Evolutionary conservation across 1,140 invertebrate species (phyloP), one percentile per base, ranked within the genome.

Genomic region (Leptinotarsa defecta): DNA sequence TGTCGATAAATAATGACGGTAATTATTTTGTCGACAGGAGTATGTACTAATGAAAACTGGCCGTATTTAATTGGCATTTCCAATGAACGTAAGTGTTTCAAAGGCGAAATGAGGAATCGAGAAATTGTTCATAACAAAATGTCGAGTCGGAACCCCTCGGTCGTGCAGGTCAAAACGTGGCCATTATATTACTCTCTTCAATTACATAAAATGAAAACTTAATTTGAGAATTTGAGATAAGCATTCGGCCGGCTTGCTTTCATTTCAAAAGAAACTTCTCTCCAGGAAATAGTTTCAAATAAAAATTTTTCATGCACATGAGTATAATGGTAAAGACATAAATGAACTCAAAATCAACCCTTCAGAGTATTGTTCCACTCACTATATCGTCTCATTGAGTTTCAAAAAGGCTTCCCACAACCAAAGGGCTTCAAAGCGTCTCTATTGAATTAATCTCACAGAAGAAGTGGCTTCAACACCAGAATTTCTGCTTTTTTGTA

Each of bases 161-260:
- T 63, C 69, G 74, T 76, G 69, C 69, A 76, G 74, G 74, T 76
- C 74, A 76, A 72, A 76, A 76, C 74, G 74, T 76, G 74, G 68
- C 57, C 62, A 76, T 72, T 72, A 72, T 72, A 27, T 61, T 72
- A 48, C 70, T 24, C 22, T 72, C 48, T 61, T 27, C 48, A 61
- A 72, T 72, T 57, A 61, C 48, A 72, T 57, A 62, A 72, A 72
- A 43, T 73, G 74, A 52, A 71, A 76, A 76, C 24, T 49, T 73
- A 65, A 73, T 73, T 70, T 70, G 19, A 70, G 48, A 65, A 73
- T 73, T 70, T 70, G 19, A 70, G 48, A 65, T 65, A 65, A 65
- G 64, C 64, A 24, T 17, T 22, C 27, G 64, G 20, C 6, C 64
- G 64, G 13, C 27, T 65, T 65, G 64, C 64, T 65, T 65, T 65